Conservation (phyloP, 1,140 invertebrate species). For the Sarcophaga bullata region DNA sequence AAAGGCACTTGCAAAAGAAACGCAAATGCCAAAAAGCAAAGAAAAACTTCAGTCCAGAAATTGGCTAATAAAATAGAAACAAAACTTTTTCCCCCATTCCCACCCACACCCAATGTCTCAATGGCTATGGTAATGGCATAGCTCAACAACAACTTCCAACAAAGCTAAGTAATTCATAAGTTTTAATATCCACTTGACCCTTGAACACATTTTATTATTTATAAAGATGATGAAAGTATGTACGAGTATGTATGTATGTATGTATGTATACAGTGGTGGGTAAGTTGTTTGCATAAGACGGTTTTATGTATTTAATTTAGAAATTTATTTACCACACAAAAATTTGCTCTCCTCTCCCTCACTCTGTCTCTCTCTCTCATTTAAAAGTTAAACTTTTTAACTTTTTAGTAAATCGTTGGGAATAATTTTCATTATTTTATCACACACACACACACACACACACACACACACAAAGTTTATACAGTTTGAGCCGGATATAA, state of each 20-base stretch:
- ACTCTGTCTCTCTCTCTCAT: no score
- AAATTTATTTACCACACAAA: conserved; percentile 35
- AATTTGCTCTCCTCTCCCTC: conserved; percentile 20
- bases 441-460: not conserved
- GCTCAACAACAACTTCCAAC: no score
- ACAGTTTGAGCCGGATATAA: not conserved
- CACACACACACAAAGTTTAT: not conserved
- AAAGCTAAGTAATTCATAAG: not conserved
- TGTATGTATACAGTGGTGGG: no score
- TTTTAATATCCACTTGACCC: conserved; percentile 14
- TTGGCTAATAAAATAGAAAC: no score
- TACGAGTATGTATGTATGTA: not conserved
- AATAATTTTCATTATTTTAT: conserved; percentile 27
- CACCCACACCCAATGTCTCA: no score
- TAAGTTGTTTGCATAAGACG: not conserved
- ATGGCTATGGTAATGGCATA: no score
- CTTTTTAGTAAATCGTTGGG: conserved; percentile 24
- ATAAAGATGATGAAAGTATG: not conserved
- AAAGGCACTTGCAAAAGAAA: not conserved
- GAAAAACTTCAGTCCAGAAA: no score
- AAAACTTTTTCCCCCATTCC: no score
- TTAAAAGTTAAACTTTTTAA: conserved; percentile 28
- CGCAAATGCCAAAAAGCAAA: no score
- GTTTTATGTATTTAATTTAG: conserved; percentile 38
- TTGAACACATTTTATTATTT: not conserved